Evolutionary conservation across 2,797 vertebrate species (phyloP).

Genomic region (Coilia nasus): DNA sequence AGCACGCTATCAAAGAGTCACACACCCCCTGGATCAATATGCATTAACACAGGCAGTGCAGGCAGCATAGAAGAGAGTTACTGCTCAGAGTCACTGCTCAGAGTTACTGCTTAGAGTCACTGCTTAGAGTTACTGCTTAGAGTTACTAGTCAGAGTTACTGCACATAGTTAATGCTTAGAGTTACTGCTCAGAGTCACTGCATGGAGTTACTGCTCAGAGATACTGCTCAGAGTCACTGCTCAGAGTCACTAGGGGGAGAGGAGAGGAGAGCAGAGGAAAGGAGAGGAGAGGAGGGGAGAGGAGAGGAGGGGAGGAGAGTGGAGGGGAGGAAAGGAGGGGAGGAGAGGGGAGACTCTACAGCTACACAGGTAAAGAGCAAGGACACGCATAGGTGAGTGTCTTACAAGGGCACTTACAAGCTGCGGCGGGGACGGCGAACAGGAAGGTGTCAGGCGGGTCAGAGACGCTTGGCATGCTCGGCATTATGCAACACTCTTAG

Average conservation of each 20-base stretch:
- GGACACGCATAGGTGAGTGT: neutral
- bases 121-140: too few species aligned
- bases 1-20: slow-evolving; percentile 54
- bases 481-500: neutral
- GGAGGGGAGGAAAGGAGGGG: too few species aligned
- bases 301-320: neutral
- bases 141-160: too few species aligned
- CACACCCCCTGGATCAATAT: slow-evolving; percentile 51
- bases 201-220: too few species aligned
- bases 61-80: too few species aligned
- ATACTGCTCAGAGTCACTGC: neutral
- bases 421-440: neutral
- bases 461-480: neutral
- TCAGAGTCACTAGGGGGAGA: neutral
- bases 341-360: neutral
- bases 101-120: too few species aligned
- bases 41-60: slow-evolving; percentile 51
- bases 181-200: too few species aligned
- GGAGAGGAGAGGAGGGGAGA: neutral
- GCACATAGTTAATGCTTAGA: too few species aligned
- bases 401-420: slow-evolving; percentile 15
- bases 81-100: too few species aligned
- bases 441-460: neutral
- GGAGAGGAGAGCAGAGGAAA: neutral
- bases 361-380: neutral